These are phyloP conservation scores for Minunthozetes semirufus DNA, from an alignment of 2,888 invertebrate species.

Conservation along the genomic window DNA sequence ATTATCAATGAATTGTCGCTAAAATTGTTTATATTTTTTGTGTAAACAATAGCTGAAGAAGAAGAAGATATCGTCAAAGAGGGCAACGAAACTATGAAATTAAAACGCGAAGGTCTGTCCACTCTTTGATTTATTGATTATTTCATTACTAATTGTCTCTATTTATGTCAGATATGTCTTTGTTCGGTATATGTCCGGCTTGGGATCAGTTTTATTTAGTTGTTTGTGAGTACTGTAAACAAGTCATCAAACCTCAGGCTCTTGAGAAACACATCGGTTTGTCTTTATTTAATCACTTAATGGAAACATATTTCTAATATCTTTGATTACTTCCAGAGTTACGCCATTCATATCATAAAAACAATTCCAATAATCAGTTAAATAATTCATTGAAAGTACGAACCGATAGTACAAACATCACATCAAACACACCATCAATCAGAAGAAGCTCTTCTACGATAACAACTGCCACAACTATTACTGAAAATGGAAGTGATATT, in stretches of 20 bases:
- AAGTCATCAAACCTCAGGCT: constrained; percentile 70
- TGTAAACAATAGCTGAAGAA: neutral
- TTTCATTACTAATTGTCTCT: neutral
- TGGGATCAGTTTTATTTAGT: constrained; percentile 68
- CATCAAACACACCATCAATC: neutral
- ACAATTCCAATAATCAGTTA: neutral
- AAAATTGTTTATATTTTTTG: neutral
- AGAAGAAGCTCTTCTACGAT: neutral
- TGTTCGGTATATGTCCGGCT: constrained; percentile 63
- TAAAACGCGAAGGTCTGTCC: constrained; percentile 34
- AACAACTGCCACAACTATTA: neutral
- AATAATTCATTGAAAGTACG: neutral
- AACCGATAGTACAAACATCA: neutral
- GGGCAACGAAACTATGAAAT: constrained; percentile 35
- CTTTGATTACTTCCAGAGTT: neutral
- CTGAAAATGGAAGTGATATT: neutral
- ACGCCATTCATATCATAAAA: neutral
- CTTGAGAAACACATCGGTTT: constrained; percentile 62
- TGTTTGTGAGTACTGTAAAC: constrained; percentile 68
- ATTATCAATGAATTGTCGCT: neutral
- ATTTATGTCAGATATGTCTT: constrained; percentile 9
- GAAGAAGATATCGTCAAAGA: neutral
- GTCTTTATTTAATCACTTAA: constrained; percentile 44
- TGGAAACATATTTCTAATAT: neutral
- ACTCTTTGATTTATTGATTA: neutral